phyloP scores from a whole-genome alignment of 2,888 invertebrate genomes.

The Amblyjoppa proteus region DNA sequence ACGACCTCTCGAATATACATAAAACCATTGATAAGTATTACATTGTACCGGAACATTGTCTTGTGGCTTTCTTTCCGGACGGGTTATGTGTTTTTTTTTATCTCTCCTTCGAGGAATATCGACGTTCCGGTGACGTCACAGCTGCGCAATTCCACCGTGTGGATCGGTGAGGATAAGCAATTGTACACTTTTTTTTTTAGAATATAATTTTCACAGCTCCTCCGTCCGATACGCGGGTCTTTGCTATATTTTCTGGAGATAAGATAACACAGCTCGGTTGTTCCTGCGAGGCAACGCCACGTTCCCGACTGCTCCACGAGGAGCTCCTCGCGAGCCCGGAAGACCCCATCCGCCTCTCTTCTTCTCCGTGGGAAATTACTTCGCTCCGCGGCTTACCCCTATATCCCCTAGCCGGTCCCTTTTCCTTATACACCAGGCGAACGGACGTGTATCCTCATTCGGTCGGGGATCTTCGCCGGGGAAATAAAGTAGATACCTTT shows the following conservation, averaged over 20 bases:
- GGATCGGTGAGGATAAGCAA: constrained; percentile 11
- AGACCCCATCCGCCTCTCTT: constrained; percentile 39
- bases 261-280: constrained; percentile 74
- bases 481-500: constrained; percentile 84
- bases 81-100: neutral
- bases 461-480: constrained; percentile 78
- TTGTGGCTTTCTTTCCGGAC: neutral
- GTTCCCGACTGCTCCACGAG: constrained; percentile 20
- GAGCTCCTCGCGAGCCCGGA: constrained; percentile 75
- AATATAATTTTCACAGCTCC: constrained; percentile 81
- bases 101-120: neutral
- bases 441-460: constrained; percentile 83
- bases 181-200: constrained; percentile 60
- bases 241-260: constrained; percentile 78
- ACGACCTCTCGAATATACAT: constrained; percentile 54
- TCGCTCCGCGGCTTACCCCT: constrained; percentile 84
- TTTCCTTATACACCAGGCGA: constrained; percentile 45
- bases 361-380: constrained; percentile 84
- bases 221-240: constrained; percentile 61
- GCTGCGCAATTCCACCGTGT: neutral
- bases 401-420: constrained; percentile 74
- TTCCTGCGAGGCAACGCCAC: constrained; percentile 10
- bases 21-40: constrained; percentile 58
- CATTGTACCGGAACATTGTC: constrained; percentile 55
- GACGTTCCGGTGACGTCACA: neutral